A percentile compares a stretch with the other conserved stretches of the same genome.
Evolutionary conservation across 2,113 vertebrate genomes (phyloP).

Genomic region (Amphilophus citrinellus): DNA sequence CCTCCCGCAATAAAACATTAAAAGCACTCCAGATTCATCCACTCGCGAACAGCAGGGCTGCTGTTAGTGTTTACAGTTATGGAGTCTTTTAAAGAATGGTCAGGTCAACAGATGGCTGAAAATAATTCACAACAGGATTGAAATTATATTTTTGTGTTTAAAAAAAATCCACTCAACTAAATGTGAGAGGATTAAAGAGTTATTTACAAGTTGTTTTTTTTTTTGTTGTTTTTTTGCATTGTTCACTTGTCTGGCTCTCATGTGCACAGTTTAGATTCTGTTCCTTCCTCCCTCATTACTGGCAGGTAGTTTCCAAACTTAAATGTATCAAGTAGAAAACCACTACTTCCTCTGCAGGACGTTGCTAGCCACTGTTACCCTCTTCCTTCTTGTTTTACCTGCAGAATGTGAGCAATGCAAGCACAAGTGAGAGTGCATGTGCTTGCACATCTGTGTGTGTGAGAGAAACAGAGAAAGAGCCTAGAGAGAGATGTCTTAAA

Average conservation of each 20-base stretch:
- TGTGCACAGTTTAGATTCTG: neutral
- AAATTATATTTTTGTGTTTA: neutral
- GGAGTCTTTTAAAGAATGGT: neutral
- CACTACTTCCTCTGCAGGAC: slow-evolving; percentile 49
- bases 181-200: no score
- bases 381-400: slow-evolving; percentile 56
- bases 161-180: neutral
- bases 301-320: slow-evolving; percentile 42
- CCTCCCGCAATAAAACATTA: neutral
- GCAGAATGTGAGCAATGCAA: slow-evolving; percentile 10
- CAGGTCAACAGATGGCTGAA: neutral
- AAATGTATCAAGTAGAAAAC: slow-evolving; percentile 16
- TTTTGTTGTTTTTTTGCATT: neutral
- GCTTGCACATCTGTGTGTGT: neutral
- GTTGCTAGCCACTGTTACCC: neutral
- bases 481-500: neutral
- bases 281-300: slow-evolving; percentile 1
- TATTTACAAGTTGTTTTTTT: no score
- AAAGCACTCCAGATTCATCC: neutral
- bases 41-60: neutral
- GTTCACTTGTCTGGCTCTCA: neutral
- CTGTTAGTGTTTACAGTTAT: neutral
- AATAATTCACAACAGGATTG: neutral
- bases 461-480: neutral
- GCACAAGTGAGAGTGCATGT: neutral